Evolutionary conservation across 2,888 invertebrate genomes (phyloP), one percentile per base, ranked within the genome.

Genomic region (Myopa testacea): DNA sequence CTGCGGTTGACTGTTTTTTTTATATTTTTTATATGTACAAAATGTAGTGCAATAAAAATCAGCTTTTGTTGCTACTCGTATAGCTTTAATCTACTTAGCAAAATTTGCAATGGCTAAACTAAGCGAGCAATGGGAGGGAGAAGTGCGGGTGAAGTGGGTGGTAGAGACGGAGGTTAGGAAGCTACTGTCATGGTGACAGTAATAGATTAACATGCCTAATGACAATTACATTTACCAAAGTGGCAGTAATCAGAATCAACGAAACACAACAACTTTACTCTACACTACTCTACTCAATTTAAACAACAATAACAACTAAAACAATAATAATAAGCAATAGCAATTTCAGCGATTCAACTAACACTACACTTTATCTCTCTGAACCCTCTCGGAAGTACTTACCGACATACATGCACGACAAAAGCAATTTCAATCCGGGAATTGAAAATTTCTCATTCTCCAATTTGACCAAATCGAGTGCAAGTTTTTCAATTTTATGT

Each of bases 391-490:
- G 14, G 65, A 6, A 4, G n/a, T 69, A 88, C 90, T 90, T 87
- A 92, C 92, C 91, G 83, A 93, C 93, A 89, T 96, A 96, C 92
- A 95, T 94, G 86, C 95, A 94, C 67, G 94, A 93, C 81, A 95
- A 90, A 82, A 95, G 91, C 77, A 96, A 90, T 86, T 95, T 94
- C 81, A 94, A 89, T 16, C 94, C 94, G 80, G 94, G 92, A 82
- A 95, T 90, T 72, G 94, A 93, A 84, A 92, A 91, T 83, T 92
- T 90, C 70, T 94, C 93, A 88, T 93, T 94, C 72, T 93, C 92
- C 84, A 93, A 91, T 85, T 93, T 93, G 85, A 95, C 88, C 83
- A 92, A 91, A 80, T 94, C 93, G 81, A 94, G 90, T 62, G 94
- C 92, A 76, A 94, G 90, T 89, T 93, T 93, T 81, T 93, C 91